Base-by-base conservation (phyloP, 2,888 invertebrate genomes). In the Cephalotes varians region DNA sequence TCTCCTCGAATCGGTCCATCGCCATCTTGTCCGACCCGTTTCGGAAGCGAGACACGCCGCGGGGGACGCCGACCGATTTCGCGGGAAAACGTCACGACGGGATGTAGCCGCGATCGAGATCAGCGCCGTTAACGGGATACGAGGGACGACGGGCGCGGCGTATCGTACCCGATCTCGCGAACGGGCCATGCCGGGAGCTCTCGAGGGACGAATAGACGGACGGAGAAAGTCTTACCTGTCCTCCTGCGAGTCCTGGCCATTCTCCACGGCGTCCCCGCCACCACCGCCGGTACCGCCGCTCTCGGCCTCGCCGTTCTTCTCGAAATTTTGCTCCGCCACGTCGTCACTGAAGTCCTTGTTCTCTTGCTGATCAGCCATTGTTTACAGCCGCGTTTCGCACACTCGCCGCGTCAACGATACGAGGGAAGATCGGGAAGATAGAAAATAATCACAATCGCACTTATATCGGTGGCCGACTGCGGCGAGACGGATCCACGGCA, bases 261-360 rank as follows among this genome's bases (percentile, higher is more conserved):
- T 96, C 94, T 97, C 97, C 91, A 96, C 96, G 91, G 95, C 96
- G 93, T 96, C 96, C 93, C 96, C 97, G 90, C 76, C 76, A 90
- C 76, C 74, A 5, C 96, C 96, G 0, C 62, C 54, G 54, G 15
- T n/a, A 18, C 28, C 77, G 92, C 96, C 96, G 93, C 96, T 96
- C 94, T 96, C 96, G 85, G 95, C 95, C 51, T 94, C 93, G 87
- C 94, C 93, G 92, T 95, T 95, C 94, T 96, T 96, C 85, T 95
- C 95, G 86, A 95, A 95, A 88, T 94, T 95, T 95, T 96, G 96
- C 91, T 97, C 97, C 60, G 95, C 95, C 64, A 93, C 89, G 82
- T 93, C 93, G 81, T 93, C 93, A 91, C 92, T 93, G 91, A 93
- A 93, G 85, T 93, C 93, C 91, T 93, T 93, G 85, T 91, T 92